Base-by-base conservation (phyloP, 2,113 vertebrate species). In the Dasypus novemcinctus region DNA sequence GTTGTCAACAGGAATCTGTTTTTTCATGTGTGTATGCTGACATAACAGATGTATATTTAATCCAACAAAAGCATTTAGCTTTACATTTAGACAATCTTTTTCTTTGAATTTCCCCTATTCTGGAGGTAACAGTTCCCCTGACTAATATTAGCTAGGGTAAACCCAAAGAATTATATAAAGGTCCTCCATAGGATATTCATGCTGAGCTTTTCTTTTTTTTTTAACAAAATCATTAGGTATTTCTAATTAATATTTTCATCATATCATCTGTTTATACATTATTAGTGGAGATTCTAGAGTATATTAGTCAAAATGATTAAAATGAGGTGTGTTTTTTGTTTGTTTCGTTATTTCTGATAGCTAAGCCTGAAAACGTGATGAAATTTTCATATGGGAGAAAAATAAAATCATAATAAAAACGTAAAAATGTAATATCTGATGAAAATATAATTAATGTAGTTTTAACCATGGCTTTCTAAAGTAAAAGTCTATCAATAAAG, bases 1-100 rank as follows among this genome's bases (percentile, higher is more conserved):
- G 72, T 63, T 17, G 52, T 95, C 74, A 72, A 4, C 1, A 90
- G 38, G 41, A 76, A 83, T 96, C 95, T 96, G 93, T 27, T 81
- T 74, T 84, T 91, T 97, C 81, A 94, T 27, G 6, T 49, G 10
- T 49, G 43, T 29, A 8, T 84, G 11, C 64, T 21, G 20, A 90
- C 61, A 38, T 49, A 54, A 38, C 33, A 95, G 57, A 54, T 78
- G 86, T 80, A 74, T 96, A 49, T 91, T 92, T 41, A 89, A 71
- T 69, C 61, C 66, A 87, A 38, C 36, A 68, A 46, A 6, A 93
- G 49, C 33, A 46, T 82, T 88, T 76, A 85, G 11, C 49, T 54
- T 92, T 72, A 72, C 87, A 76, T 33, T 57, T 78, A 84, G 72
- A 82, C 17, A 41, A 23, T 29, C 46, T 83, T 92, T 90, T 82